A percentile compares a stretch with the other conserved stretches of the same genome.
Evolutionary conservation across 2,797 vertebrate species (phyloP).

Genomic region (Bryconaethiops microstoma): DNA sequence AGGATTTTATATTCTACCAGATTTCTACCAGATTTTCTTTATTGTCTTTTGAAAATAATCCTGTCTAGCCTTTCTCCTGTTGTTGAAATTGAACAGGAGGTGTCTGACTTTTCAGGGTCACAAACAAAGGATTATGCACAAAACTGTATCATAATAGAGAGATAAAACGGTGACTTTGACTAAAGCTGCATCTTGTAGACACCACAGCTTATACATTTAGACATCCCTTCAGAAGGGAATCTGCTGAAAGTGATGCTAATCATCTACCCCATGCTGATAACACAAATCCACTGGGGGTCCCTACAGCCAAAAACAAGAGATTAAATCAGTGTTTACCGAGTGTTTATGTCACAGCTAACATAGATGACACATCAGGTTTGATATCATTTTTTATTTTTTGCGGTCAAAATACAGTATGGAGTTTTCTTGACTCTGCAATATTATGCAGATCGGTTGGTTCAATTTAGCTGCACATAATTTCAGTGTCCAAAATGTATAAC

Average conservation of each 20-base stretch:
- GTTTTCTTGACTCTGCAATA: too few relatives aligned
- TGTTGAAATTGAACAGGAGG: background rate
- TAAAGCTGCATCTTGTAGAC: constrained; percentile 27
- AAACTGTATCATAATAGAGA: constrained; percentile 19
- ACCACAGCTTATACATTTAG: constrained; percentile 34
- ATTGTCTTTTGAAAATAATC: background rate
- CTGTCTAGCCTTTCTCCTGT: background rate
- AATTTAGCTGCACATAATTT: too few relatives aligned
- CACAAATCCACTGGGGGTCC: constrained; percentile 29
- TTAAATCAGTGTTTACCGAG: background rate
- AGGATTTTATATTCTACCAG: too few relatives aligned
- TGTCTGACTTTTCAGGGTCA: constrained; percentile 20
- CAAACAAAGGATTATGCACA: constrained; percentile 4
- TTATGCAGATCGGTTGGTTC: too few relatives aligned
- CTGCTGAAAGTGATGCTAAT: constrained; percentile 32
- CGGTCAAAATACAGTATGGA: too few relatives aligned
- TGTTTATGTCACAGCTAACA: background rate
- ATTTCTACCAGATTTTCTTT: background rate
- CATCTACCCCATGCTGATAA: constrained; percentile 34
- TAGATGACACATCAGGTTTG: background rate
- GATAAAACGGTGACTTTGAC: constrained; percentile 24
- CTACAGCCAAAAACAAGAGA: constrained; percentile 24
- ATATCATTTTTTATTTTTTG: background rate
- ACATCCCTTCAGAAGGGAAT: constrained; percentile 16
- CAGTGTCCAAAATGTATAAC: too few relatives aligned